Base-by-base conservation (phyloP, 1,140 invertebrate species). In the Caerostris darwini region DNA sequence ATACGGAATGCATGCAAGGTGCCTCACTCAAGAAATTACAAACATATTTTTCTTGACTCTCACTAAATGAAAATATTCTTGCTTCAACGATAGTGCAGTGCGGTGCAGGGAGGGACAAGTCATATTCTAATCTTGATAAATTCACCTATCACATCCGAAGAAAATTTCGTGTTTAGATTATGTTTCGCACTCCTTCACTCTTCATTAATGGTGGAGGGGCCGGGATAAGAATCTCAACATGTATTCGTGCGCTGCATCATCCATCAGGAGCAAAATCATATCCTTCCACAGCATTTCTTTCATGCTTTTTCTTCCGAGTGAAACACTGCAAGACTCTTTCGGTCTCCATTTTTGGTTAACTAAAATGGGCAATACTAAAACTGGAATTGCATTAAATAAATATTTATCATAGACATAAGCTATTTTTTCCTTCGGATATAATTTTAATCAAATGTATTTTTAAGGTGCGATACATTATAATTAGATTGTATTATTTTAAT, bases 141-240 rank as follows among this genome's bases (percentile, higher is more conserved):
- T 57, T 83, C 82, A 83, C 57, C 71, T 53, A 53, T 83, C 54
- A 19, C 54, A 83, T 54, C 82, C 57, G 82, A 14, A 83, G 82
- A 57, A 83, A 83, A 83, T 83, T 82, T 83, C 82, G 17, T 83
- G 82, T 83, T 83, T 77, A 77, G 71, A 77, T 77, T 83, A 19
- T 83, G 82, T 83, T 83, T 56, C 82, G 57, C 56, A 19, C 54
- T 19, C 54, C 17, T 56, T 83, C 82, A 83, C 56, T 34, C 82
- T 57, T 83, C 82, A 83, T 83, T 77, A 77, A 77, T 12, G 54
- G 54, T n/a, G 82, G 54, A 83, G n/a, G n/a, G 34, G 50, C 8
- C 50, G 34, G 53, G 71, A 77, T 77, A 77, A 77, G 71, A 50
- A 77, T 77, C 71, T 77, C 71, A 77, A 50, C 71, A 5, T n/a